Evolutionary conservation across 2,888 invertebrate genomes (phyloP), one percentile per base, ranked within the genome.

Genomic region (Tetropium fuscum): DNA sequence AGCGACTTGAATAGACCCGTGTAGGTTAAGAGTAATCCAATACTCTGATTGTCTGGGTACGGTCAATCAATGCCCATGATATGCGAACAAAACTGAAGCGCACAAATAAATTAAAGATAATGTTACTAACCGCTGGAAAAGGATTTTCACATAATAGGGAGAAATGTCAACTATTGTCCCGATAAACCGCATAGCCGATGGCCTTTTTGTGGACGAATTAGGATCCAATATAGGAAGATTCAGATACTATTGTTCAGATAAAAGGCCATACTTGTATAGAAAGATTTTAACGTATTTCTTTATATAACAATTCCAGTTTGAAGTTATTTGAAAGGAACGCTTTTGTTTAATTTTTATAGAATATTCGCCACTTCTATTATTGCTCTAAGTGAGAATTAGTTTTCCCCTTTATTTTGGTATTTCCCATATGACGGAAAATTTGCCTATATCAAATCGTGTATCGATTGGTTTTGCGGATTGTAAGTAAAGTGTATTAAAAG

Each of bases 31-130:
- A 22, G 66, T 63, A 63, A 66, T 60, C 53, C 57, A 61, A 66
- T 66, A 66, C 61, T 66, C 63, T 66, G 59, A 56, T 61, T 66
- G 63, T 61, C 54, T 44, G 57, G 32, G 30, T n/a, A n/a, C 59
- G 47, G 51, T 53, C 56, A 58, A 63, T 60, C 57, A 60, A 51
- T 19, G 48, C 51, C 44, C n/a, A n/a, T 43, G 60, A 49, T 48
- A 53, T 63, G 51, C 36, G 63, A 53, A 59, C 54, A 58, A 66
- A 61, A 61, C 54, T 44, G 19, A 41, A 6, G 49, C 43, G 61
- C 40, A 61, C 60, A 63, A 69, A 71, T 58, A 61, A 66, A 69
- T 68, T 67, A 66, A 64, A 64, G 64, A 71, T 71, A 66, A 69
- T 67, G 67, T 69, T 69, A 68, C 69, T 47, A 61, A 64, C 48